Conservation (phyloP, 2,888 invertebrate genomes). For the Caenorhabditis parvicauda region DNA sequence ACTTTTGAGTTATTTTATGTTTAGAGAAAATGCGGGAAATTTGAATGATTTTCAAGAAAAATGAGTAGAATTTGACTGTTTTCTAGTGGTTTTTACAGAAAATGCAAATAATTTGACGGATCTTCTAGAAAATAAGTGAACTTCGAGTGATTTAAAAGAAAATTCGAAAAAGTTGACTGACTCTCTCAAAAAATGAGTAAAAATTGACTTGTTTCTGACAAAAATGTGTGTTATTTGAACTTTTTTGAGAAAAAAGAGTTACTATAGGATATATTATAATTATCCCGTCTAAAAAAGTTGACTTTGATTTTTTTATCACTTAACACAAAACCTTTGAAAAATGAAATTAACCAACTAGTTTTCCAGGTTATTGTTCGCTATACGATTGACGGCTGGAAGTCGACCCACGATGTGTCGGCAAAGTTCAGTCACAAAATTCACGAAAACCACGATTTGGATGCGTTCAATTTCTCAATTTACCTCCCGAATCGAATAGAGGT, state of each 20-base stretch:
- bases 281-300: background rate
- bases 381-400: conserved; percentile 29
- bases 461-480: conserved; percentile 32
- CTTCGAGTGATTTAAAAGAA: too few relatives aligned
- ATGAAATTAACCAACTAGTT: too few relatives aligned
- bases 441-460: conserved; percentile 35
- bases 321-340: background rate
- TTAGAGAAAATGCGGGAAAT: background rate
- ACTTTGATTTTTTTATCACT: background rate
- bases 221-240: too few relatives aligned
- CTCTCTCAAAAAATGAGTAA: too few relatives aligned
- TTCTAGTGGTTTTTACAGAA: too few relatives aligned
- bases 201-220: too few relatives aligned
- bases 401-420: conserved; percentile 20
- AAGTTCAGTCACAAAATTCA: conserved; percentile 31
- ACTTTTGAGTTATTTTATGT: background rate
- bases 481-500: conserved; percentile 22
- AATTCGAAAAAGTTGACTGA: too few relatives aligned
- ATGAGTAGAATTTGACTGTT: too few relatives aligned
- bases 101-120: too few relatives aligned
- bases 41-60: background rate
- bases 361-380: conserved; percentile 27
- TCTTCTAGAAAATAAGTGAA: too few relatives aligned
- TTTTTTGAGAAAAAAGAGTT: too few relatives aligned
- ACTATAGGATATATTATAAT: too few relatives aligned